Evolutionary conservation across 2,797 vertebrate genomes (phyloP), one percentile per base, ranked within the genome.

Genomic region (Pogoniulus pusillus): DNA sequence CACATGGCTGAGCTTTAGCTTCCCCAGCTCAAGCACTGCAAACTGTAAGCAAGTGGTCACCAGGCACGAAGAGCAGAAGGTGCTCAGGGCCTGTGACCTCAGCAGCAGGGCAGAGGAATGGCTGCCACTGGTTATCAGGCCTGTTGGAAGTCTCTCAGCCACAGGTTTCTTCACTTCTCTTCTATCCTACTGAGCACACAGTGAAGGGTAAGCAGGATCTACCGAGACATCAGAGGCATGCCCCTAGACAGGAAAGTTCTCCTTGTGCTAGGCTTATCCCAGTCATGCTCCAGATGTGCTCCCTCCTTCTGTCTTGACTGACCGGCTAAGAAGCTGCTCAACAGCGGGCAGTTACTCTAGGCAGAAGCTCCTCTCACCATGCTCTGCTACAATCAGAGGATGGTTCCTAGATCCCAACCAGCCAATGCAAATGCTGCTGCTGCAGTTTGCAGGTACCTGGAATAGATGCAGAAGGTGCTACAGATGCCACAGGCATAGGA

Each of bases 401-500:
- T 18, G 26, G 69, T 57, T 93, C 57, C 45, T 70, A 82, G 32
- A 45, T 29, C 78, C 51, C 72, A 82, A 90, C 10, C 55, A 82
- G 43, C 85, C 75, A 89, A 27, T 5, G 53, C 66, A 65, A 65
- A 66, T 14, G 29, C 30, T 75, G 62, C 77, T 76, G 62, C 73
- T 1, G 14, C 85, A 82, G 65, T 80, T 75, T 88, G 82, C 37
- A 43, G 57, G 74, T 97, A 99, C 99, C 99, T 98, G 99, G 99
- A 96, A 99, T 98, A 82, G 99, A 99, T 96, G 99, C 99, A 70
- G 99, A 99, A 63, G 99, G 99, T 19, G 99, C 99, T 35, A 99
- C 99, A 2, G 99, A 99, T 0, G 99, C 99, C 96, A 99, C 98
- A 6, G 99, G 99, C 99, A 99, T 99, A 16, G 99, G 98, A 12